Base-by-base conservation (phyloP, 2,888 invertebrate genomes). In the Melieria picta region DNA sequence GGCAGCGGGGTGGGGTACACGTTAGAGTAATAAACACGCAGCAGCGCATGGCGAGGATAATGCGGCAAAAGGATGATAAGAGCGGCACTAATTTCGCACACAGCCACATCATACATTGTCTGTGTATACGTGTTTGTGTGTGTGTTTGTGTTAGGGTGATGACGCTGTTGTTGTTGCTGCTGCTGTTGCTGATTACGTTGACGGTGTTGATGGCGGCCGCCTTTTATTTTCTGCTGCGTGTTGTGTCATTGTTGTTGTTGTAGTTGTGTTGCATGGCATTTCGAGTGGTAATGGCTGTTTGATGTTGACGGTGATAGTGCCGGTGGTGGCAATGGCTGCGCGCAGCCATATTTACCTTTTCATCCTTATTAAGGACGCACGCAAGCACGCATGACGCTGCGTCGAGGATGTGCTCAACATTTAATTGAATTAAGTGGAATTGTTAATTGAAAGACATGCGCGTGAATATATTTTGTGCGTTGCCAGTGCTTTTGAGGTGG, bases 341-440 rank as follows among this genome's bases (percentile, higher is more conserved):
- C 65, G 70, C 68, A 67, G 63, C 74, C 72, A 74, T 74, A 72
- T 72, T 74, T 74, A 72, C 68, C 71, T 74, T 71, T 69, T 69
- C 56, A 69, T 69, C 62, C 62, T 69, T 62, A 46, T 62, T 69
- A 69, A 69, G 69, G 62, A 30, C 30, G 30, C 30, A 30, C 3
- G 30, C 30, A 30, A 30, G 30, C 30, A 30, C 30, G 30, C 30
- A 30, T 30, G 58, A 7, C 11, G 47, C 43, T 48, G 58, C 3
- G 58, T 60, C 50, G 50, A n/a, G 50, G 62, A 65, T 11, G 56
- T 57, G 63, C 69, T 71, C 63, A 65, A 73, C 48, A 65, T 77
- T 82, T 80, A 79, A 80, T 80, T 80, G 77, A 74, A 82, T 82
- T 80, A 81, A 79, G 80, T 77, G 76, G 16, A 30, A 57, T 68